phyloP scores from a whole-genome alignment of 1,140 invertebrate species.

The fruit fly (Drosophila melanogaster) region Release_6_plus_ISO1_MT NC_004354.4:11107001-11107500 shows the following conservation, averaged over 20 bases:
- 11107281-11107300: slow-evolving; percentile 86
- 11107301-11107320: slow-evolving; percentile 91
- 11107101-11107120: neutral
- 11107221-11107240: slow-evolving; percentile 86
- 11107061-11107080: slow-evolving; percentile 8
- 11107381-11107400: neutral
- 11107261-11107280: slow-evolving; percentile 86
- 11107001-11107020: slow-evolving; percentile 58
- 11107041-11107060: neutral
- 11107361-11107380: no score
- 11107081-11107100: neutral
- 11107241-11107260: slow-evolving; percentile 87
- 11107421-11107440: neutral
- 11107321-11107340: slow-evolving; percentile 89
- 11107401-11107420: slow-evolving; percentile 61
- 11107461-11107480: slow-evolving; percentile 66
- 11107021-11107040: neutral
- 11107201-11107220: slow-evolving; percentile 86
- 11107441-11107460: slow-evolving; percentile 68
- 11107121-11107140: no score
- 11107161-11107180: no score
- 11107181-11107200: slow-evolving; percentile 39
- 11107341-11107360: slow-evolving; percentile 84
- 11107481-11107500: slow-evolving; percentile 60
- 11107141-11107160: neutral